Conservation (phyloP, 2,888 invertebrate species). For the Sialis fuliginosa region DNA sequence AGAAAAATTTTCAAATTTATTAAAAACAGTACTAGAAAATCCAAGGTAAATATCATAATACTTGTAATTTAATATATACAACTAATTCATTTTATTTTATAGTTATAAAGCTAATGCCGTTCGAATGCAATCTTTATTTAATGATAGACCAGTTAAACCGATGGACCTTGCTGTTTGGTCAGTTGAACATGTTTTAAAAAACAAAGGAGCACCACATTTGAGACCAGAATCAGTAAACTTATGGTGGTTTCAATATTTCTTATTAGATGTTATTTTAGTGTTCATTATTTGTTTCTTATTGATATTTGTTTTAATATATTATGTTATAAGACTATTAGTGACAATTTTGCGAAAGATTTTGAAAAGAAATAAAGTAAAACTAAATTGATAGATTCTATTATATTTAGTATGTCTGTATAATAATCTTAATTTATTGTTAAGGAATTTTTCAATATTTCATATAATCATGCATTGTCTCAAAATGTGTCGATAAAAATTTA, state of each 20-base stretch:
- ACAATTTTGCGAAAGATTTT: too few species aligned
- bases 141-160: conserved; percentile 1
- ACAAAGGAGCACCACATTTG: conserved; percentile 3
- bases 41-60: not conserved
- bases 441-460: too few species aligned
- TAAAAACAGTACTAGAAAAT: conserved; percentile 1
- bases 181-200: conserved; percentile 1
- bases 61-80: not conserved
- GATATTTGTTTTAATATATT: too few species aligned
- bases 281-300: not conserved
- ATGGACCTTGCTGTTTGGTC: conserved; percentile 1
- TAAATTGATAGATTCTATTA: too few species aligned
- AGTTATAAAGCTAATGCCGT: not conserved
- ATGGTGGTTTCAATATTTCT: conserved; percentile 3
- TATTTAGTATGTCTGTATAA: too few species aligned
- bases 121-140: not conserved
- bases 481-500: too few species aligned
- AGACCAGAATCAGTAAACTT: conserved; percentile 2
- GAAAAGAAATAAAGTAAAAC: too few species aligned
- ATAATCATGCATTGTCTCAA: too few species aligned
- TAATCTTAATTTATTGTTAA: too few species aligned
- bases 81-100: not conserved
- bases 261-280: conserved; percentile 1
- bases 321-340: too few species aligned
- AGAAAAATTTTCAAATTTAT: not conserved